Conservation (phyloP, 2,113 vertebrate species). For the Catharus minimus region DNA sequence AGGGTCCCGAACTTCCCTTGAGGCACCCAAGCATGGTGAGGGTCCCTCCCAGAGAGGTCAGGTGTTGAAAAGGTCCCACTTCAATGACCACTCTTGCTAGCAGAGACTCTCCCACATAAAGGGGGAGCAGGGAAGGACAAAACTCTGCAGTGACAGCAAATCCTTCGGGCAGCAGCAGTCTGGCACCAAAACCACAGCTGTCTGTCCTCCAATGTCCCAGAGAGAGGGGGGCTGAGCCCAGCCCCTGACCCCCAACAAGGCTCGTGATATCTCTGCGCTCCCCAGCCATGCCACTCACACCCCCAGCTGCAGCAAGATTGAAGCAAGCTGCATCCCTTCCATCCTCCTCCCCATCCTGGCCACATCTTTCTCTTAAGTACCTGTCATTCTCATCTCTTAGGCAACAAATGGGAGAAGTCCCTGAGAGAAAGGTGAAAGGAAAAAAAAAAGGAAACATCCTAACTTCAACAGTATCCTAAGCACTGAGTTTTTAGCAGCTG, state of each 20-base stretch:
- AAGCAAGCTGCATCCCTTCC: not conserved
- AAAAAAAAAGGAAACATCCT: not conserved
- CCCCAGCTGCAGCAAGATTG: not conserved
- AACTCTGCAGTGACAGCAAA: not conserved
- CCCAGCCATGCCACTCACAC: not conserved
- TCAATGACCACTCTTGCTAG: not conserved
- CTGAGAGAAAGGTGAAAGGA: not conserved
- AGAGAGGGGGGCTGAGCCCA: not conserved
- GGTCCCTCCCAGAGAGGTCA: not conserved
- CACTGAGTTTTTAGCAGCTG: not conserved
- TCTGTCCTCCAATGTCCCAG: not conserved
- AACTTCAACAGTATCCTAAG: not conserved
- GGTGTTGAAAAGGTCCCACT: not conserved
- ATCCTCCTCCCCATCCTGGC: not conserved
- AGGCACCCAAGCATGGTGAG: not conserved
- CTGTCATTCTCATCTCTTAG: not conserved
- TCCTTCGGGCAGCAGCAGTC: not conserved
- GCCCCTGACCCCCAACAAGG: not conserved
- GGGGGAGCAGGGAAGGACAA: not conserved
- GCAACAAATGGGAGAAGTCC: not conserved
- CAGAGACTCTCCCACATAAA: not conserved
- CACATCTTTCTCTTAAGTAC: not conserved
- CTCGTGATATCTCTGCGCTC: accelerated
- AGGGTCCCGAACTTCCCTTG: accelerated
- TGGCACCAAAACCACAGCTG: accelerated